These are phyloP conservation scores for Heliothis subflexa DNA, from an alignment of 1,140 invertebrate genomes.

Conservation along the genomic window DNA sequence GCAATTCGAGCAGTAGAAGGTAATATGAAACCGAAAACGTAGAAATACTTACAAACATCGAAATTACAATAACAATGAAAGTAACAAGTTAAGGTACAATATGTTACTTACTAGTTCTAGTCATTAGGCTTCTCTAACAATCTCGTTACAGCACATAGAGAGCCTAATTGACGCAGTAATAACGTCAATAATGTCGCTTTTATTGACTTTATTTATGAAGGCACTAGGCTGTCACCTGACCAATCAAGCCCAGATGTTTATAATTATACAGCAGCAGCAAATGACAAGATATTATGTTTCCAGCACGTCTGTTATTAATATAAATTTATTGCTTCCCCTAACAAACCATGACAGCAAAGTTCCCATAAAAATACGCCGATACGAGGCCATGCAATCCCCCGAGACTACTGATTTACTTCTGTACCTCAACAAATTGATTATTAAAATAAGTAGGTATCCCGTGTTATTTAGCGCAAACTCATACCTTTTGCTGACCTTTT, in stretches of 20 bases:
- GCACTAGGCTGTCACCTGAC: conserved; percentile 27
- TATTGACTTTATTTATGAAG: conserved; percentile 35
- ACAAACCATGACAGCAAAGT: not conserved
- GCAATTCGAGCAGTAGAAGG: not conserved
- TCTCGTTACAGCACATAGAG: conserved; percentile 33
- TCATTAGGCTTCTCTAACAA: conserved; percentile 26
- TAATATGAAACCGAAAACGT: conserved; percentile 23
- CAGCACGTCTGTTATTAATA: not conserved
- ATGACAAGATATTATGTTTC: conserved; percentile 10
- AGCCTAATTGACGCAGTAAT: conserved; percentile 18
- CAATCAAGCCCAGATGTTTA: conserved; percentile 29
- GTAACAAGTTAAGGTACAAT: not conserved
- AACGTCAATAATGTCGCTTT: conserved; percentile 15
- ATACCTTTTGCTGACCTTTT: conserved; percentile 27
- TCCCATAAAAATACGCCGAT: not conserved
- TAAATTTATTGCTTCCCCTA: no score
- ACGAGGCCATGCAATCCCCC: conserved; percentile 10
- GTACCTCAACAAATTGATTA: conserved; percentile 18
- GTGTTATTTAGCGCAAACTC: not conserved
- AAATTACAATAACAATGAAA: conserved; percentile 38
- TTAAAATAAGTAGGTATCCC: not conserved
- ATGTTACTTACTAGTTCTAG: not conserved
- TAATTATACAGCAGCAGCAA: not conserved
- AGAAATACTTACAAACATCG: conserved; percentile 2
- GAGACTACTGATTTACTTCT: not conserved